Evolutionary conservation across 2,113 vertebrate species (phyloP).

Genomic region (Sarotherodon lohbergeri): DNA sequence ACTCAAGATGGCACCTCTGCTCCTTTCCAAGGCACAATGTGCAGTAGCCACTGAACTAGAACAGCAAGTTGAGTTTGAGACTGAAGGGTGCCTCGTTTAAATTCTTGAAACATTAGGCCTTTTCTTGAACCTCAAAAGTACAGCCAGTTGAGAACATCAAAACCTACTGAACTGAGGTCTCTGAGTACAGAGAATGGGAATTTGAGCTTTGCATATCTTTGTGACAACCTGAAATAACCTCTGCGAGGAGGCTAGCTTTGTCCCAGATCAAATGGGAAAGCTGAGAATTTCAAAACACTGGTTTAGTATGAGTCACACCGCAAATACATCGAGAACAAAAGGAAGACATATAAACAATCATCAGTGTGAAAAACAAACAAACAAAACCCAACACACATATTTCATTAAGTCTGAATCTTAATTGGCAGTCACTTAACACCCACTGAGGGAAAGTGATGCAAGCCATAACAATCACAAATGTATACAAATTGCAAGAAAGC

Average conservation of each 20-base stretch:
- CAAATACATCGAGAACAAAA: neutral
- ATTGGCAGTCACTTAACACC: neutral
- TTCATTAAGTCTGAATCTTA: neutral
- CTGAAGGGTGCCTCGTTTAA: neutral
- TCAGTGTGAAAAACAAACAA: neutral
- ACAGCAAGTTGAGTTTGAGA: neutral
- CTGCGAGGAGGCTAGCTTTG: neutral
- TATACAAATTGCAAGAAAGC: neutral
- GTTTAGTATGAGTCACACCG: neutral
- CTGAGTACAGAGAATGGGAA: neutral
- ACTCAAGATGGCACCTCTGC: neutral
- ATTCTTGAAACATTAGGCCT: constrained; percentile 5
- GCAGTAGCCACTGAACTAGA: neutral
- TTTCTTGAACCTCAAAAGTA: constrained; percentile 3
- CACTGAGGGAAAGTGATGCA: neutral
- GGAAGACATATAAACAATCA: neutral
- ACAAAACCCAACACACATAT: neutral
- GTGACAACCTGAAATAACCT: constrained; percentile 18
- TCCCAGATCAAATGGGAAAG: neutral
- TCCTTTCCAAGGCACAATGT: neutral
- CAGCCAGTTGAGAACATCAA: neutral
- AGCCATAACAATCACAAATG: neutral
- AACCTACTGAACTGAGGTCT: neutral
- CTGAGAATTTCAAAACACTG: neutral
- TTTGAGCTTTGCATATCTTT: neutral